Conservation (phyloP, 2,113 vertebrate species). For the Pelmatolapia mariae region DNA sequence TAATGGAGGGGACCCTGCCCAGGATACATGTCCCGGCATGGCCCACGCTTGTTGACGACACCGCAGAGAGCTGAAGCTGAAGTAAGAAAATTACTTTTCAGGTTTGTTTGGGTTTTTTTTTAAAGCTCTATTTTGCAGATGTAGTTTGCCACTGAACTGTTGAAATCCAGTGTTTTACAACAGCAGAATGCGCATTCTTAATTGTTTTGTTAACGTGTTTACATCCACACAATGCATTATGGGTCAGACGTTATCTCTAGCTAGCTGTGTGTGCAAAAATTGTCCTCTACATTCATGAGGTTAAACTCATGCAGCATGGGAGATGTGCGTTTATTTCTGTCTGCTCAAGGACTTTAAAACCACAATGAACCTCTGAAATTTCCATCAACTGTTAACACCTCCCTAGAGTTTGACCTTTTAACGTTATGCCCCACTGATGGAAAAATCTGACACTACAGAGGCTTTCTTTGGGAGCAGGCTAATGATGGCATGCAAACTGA, state of each 20-base stretch:
- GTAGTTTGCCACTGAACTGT: neutral
- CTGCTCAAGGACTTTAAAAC: neutral
- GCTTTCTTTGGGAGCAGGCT: neutral
- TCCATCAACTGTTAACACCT: neutral
- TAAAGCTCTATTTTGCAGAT: neutral
- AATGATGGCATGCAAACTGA: neutral
- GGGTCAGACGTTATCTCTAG: neutral
- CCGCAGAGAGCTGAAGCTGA: conserved; percentile 39
- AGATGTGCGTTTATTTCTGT: neutral
- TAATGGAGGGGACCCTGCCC: conserved; percentile 87
- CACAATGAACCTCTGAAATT: neutral
- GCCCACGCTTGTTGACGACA: conserved; percentile 73
- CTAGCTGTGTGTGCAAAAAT: neutral
- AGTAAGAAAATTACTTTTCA: neutral
- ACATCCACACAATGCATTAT: neutral
- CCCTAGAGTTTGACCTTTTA: neutral
- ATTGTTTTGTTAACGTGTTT: neutral
- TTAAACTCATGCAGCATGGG: neutral
- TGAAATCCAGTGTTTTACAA: neutral
- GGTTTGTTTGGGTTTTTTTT: neutral
- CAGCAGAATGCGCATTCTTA: neutral
- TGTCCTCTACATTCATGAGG: neutral
- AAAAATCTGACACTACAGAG: neutral
- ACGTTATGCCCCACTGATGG: neutral
- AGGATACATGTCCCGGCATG: conserved; percentile 83